Evolutionary conservation across 2,113 vertebrate species (phyloP).

Genomic region (Corythaixoides concolor): DNA sequence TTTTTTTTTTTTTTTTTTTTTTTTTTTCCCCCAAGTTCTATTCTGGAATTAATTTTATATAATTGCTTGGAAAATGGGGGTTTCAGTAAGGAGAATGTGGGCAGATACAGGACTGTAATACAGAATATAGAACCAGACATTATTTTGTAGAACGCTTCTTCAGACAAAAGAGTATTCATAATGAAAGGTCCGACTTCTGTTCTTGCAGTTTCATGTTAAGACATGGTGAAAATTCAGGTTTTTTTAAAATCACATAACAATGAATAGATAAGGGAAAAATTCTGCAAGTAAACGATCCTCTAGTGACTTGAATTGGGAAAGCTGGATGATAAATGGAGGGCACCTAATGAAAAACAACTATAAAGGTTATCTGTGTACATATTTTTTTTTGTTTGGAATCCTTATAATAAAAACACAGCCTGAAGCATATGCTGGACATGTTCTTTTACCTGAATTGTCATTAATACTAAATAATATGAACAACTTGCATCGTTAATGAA

Average conservation of each 20-base stretch:
- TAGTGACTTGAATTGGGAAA: neutral
- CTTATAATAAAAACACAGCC: neutral
- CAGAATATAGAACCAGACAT: neutral
- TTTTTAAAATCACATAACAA: neutral
- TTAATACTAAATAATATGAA: neutral
- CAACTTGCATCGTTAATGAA: neutral
- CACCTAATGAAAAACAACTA: neutral
- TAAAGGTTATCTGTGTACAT: neutral
- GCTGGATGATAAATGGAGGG: neutral
- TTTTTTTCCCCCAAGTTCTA: neutral
- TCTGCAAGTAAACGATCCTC: neutral
- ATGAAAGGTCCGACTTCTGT: neutral
- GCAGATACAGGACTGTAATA: neutral
- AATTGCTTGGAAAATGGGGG: neutral
- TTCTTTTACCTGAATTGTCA: neutral
- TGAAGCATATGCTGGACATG: neutral
- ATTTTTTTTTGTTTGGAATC: neutral
- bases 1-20: no score
- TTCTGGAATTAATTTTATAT: conserved; percentile 12
- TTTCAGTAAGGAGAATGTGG: neutral
- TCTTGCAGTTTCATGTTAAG: neutral
- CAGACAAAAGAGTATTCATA: neutral
- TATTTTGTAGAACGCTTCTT: neutral
- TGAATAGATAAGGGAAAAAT: neutral
- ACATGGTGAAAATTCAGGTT: neutral